Evolutionary conservation across 2,797 vertebrate genomes (phyloP), one percentile per base, ranked within the genome.

Genomic region (Enteromius fasciolatus): DNA sequence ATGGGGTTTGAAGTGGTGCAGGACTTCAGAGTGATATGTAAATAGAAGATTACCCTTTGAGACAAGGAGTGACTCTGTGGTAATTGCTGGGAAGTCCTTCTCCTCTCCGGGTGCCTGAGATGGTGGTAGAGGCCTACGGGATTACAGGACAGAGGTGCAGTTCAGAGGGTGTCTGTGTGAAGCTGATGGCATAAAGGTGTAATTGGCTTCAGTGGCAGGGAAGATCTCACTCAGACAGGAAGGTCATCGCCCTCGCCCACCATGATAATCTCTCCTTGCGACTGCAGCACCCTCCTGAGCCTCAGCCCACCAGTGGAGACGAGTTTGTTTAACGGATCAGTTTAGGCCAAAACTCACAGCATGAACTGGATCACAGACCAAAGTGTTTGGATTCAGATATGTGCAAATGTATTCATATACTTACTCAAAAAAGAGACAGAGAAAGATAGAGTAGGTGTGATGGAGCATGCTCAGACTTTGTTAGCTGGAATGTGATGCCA

Each of bases 81-180:
- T 91, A 92, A 93, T 92, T 91, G 88, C 90, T 90, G 52, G 86
- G 82, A 89, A 89, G 92, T 89, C 85, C 81, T 88, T 73, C 83
- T 87, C 83, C 77, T 86, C 85, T 78, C 85, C 50, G 12, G 80
- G 81, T 64, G 78, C 63, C 67, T 84, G 79, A 86, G 83, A 70
- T 88, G 82, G 89, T 88, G 87, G 77, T 80, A 83, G 78, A 87
- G 90, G 90, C 87, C 89, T 85, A 9, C 11, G 67, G 91, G 91
- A 93, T 92, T 91, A 90, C 85, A 89, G 74, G 69, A 80, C 64
- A 76, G 54, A 48, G 76, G 64, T 80, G 44, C 7, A 36, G 80
- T 68, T 31, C 57, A 72, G 20, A 54, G 52, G 85, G 78, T 81
- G 83, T 80, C n/a, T 61, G 67, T 78, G 67, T 69, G 84, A 80